These are phyloP conservation scores for Drosophila equinoxialis DNA, from an alignment of 1,140 invertebrate genomes.

Conservation along the genomic window DNA sequence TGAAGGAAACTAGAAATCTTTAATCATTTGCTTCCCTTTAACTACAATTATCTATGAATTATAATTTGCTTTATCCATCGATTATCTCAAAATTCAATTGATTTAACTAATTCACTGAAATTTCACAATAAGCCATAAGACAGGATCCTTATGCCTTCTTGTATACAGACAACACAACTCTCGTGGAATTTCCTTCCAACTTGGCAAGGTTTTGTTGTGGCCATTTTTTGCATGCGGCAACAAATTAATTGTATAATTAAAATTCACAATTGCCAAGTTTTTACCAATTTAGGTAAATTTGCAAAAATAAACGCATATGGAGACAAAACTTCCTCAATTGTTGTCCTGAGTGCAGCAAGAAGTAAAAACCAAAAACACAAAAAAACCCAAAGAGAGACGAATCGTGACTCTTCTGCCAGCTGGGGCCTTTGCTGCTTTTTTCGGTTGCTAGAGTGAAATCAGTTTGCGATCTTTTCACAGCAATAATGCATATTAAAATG, in stretches of 20 bases:
- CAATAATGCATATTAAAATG: conserved; percentile 82
- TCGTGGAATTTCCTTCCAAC: not conserved
- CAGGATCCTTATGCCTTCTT: not conserved
- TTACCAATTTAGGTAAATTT: conserved; percentile 28
- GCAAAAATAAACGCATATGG: conserved; percentile 52
- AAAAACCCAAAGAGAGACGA: conserved; percentile 18
- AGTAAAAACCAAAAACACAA: conserved; percentile 1
- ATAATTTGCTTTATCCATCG: no score
- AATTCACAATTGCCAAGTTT: conserved; percentile 37
- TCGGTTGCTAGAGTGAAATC: conserved; percentile 54
- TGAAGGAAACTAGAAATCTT: no score
- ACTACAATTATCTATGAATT: no score
- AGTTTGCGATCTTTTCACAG: conserved; percentile 74
- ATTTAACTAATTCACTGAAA: not conserved
- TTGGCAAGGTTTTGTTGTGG: not conserved
- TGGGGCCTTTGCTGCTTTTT: not conserved
- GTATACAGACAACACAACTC: not conserved
- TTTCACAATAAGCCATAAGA: not conserved
- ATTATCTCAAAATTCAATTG: not conserved
- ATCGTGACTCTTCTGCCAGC: conserved; percentile 66
- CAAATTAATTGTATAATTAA: conserved; percentile 74
- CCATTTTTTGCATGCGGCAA: conserved; percentile 43
- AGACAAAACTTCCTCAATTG: conserved; percentile 24
- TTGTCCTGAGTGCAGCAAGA: conserved; percentile 32
- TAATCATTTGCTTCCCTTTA: no score